Evolutionary conservation across 1,140 invertebrate species (phyloP).

Genomic region (Mya arenaria): DNA sequence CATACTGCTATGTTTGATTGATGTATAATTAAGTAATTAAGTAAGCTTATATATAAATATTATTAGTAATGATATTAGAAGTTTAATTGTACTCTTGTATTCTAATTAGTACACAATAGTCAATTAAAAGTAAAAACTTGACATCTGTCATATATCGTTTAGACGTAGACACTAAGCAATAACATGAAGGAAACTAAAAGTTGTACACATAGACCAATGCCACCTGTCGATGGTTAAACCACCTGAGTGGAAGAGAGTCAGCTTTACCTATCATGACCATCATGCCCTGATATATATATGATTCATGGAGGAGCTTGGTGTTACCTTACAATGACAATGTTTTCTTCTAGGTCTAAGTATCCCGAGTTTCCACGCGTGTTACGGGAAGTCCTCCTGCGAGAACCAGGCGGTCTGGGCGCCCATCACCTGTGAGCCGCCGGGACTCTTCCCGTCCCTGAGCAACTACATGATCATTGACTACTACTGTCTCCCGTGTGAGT

Average conservation of each 20-base stretch:
- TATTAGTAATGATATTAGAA: too few species aligned
- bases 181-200: not conserved
- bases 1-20: too few species aligned
- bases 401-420: slow-evolving; percentile 13
- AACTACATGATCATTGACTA: slow-evolving; percentile 41
- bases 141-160: too few species aligned
- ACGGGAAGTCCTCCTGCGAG: not conserved
- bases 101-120: too few species aligned
- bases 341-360: not conserved
- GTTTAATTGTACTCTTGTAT: too few species aligned
- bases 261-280: not conserved
- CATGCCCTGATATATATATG: not conserved
- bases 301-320: too few species aligned
- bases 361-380: not conserved
- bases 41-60: too few species aligned
- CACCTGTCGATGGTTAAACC: not conserved
- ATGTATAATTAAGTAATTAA: too few species aligned
- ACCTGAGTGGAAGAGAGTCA: not conserved
- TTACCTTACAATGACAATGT: too few species aligned
- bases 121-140: too few species aligned
- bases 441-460: not conserved
- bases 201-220: not conserved
- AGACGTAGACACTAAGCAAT: too few species aligned
- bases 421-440: not conserved
- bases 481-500: slow-evolving; percentile 29